These are phyloP conservation scores for Ophion costatus DNA, from an alignment of 2,888 invertebrate species.

Conservation along the genomic window DNA sequence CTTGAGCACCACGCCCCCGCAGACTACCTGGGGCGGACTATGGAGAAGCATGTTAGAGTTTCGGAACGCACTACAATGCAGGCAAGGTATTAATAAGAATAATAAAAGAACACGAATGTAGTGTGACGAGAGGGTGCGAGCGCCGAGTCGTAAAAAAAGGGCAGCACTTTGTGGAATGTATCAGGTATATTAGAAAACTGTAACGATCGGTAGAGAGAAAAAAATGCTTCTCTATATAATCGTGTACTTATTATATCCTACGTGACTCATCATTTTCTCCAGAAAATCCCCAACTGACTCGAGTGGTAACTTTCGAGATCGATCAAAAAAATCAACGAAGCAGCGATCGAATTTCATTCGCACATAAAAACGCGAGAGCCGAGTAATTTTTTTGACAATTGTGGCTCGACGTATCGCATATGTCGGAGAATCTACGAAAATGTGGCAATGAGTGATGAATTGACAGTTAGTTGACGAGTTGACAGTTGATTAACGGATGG, in stretches of 20 bases:
- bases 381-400: no score
- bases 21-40: not conserved
- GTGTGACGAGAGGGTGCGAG: not conserved
- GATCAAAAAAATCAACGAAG: not conserved
- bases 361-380: no score
- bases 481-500: not conserved
- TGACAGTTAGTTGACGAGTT: not conserved
- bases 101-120: slow-evolving; percentile 15
- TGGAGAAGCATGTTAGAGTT: not conserved
- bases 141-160: not conserved
- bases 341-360: not conserved
- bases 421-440: no score
- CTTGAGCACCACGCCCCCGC: not conserved
- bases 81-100: not conserved
- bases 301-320: no score
- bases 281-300: no score
- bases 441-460: no score
- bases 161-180: not conserved
- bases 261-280: not conserved
- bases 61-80: not conserved
- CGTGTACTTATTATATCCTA: not conserved
- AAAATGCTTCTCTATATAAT: not conserved
- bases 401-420: no score
- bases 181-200: not conserved
- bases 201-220: not conserved